phyloP scores from a whole-genome alignment of 2,113 vertebrate species.

The Protobothrops mucrosquamatus region DNA sequence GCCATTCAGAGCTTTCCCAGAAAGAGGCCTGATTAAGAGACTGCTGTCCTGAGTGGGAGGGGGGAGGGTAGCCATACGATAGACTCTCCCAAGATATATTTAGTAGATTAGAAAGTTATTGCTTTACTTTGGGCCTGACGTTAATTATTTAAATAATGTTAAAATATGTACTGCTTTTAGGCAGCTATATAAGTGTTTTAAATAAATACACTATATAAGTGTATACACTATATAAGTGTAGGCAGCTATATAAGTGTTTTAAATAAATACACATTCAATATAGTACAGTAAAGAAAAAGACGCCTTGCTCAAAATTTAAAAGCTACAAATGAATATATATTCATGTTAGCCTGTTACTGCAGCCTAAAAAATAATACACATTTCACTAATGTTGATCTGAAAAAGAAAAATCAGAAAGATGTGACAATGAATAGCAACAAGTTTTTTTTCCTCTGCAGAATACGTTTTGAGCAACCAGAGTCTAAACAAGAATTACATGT shows the following conservation, averaged over 20 bases:
- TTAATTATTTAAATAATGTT: background rate
- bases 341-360: background rate
- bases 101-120: background rate
- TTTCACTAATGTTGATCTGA: background rate
- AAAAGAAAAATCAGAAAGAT: background rate
- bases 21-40: background rate
- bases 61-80: background rate
- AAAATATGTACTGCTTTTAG: background rate
- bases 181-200: background rate
- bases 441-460: background rate
- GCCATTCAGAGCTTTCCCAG: background rate
- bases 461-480: background rate
- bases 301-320: background rate
- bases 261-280: background rate
- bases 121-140: background rate
- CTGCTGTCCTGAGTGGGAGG: background rate
- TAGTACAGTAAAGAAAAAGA: background rate
- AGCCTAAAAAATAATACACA: background rate
- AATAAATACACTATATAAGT: background rate
- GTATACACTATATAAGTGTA: too few relatives aligned
- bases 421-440: background rate
- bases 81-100: background rate
- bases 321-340: background rate
- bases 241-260: background rate
- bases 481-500: background rate